Conservation (phyloP, 2,888 invertebrate genomes). For the Antheraea assamensis region DNA sequence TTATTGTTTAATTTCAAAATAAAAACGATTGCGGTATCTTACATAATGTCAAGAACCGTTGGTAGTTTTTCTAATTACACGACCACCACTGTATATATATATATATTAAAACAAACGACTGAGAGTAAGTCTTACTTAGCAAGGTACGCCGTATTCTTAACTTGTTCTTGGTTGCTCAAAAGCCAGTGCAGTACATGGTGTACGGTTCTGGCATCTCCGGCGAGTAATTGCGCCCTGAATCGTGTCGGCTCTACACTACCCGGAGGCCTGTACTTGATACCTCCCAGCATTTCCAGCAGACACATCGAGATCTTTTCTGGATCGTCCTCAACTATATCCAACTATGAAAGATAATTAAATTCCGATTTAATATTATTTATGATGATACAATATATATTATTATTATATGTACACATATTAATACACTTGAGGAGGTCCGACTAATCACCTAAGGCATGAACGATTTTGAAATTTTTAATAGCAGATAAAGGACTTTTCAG, state of each 20-base stretch:
- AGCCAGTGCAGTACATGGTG: slow-evolving; percentile 92
- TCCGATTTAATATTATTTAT: not conserved
- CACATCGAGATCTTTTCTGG: slow-evolving; percentile 89
- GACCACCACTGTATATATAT: no score
- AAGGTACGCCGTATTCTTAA: slow-evolving; percentile 92
- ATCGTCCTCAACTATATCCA: slow-evolving; percentile 88
- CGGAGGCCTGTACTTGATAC: slow-evolving; percentile 90
- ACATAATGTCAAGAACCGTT: no score
- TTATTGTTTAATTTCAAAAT: no score
- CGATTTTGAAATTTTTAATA: no score
- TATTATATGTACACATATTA: no score
- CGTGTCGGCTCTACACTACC: slow-evolving; percentile 68
- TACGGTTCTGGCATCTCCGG: slow-evolving; percentile 88
- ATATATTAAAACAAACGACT: not conserved
- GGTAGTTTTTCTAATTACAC: no score
- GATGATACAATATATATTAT: no score
- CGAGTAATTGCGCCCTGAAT: slow-evolving; percentile 72
- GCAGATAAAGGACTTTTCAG: no score
- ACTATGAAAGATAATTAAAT: slow-evolving; percentile 41
- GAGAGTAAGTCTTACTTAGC: slow-evolving; percentile 79
- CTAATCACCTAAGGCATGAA: no score
- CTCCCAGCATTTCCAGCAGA: slow-evolving; percentile 86
- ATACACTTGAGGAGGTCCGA: no score
- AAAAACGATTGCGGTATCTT: no score
- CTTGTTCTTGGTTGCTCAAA: slow-evolving; percentile 86